These are phyloP conservation scores for Neomonachus schauinslandi DNA, from an alignment of 2,113 vertebrate genomes.

Conservation along the genomic window DNA sequence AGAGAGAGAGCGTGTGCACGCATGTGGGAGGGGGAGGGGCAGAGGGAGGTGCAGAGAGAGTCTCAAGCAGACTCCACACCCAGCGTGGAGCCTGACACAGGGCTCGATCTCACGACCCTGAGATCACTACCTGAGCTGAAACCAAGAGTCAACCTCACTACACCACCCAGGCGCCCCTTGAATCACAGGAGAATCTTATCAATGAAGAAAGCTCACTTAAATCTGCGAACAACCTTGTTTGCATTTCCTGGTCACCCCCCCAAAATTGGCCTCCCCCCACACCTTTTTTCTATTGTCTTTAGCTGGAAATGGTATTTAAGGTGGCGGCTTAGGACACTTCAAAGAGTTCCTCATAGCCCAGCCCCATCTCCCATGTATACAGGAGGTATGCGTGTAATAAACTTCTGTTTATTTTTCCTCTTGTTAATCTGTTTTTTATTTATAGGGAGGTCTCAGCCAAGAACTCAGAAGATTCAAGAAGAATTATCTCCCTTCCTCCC, in stretches of 20 bases:
- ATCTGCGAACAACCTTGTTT: background rate
- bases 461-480: background rate
- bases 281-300: background rate
- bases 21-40: background rate
- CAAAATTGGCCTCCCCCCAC: background rate
- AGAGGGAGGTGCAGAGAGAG: background rate
- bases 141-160: background rate
- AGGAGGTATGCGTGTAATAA: background rate
- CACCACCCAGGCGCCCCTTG: background rate
- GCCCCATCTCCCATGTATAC: background rate
- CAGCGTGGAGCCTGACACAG: background rate
- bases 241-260: background rate
- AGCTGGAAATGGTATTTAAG: background rate
- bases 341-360: background rate
- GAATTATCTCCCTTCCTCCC: background rate
- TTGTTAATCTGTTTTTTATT: background rate
- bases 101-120: background rate
- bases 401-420: background rate
- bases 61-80: background rate
- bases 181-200: background rate
- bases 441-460: background rate
- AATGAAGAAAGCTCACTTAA: background rate
- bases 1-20: background rate
- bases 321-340: background rate
- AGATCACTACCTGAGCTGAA: background rate